Evolutionary conservation across 92 coral and sea anemone genomes (phyloP), one percentile per base, ranked within the genome.

Genomic region (Muricea muricata): DNA sequence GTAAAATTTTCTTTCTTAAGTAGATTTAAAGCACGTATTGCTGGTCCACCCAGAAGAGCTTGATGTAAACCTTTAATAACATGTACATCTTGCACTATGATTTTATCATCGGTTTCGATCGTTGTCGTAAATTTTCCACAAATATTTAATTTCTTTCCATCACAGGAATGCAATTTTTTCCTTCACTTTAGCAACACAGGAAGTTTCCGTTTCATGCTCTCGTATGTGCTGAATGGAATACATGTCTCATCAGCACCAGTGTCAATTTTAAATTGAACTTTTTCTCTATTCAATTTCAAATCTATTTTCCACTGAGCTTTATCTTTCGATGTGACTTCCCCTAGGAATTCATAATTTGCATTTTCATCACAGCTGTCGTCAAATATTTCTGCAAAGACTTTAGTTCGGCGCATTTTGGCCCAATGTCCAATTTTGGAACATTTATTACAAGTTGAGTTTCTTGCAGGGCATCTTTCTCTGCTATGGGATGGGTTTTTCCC

Each of bases 351-450:
- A 48, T 12, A 3, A 48, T 48, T 48, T 48, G 4, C 56, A 48
- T 48, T 20, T 7, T 32, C 46, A 60, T 70, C 41, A 45, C 63
- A 46, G 72, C 11, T 31, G 0, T 77, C 20, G 32, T 78, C 67
- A 37, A 35, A 28, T 6, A 78, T 13, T 31, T 58, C 73, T 25
- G 58, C 18, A 17, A 78, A 71, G 4, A 58, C 34, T 33, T 79
- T 79, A 40, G 80, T 40, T 66, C 78, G 31, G 24, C 85, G 66
- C 9, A 81, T 63, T 61, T 81, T 81, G 11, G 85, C 77, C 57
- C 67, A 40, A 35, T 81, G 85, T 6, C 85, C 85, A 33, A 81
- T 12, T 81, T 81, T 81, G 23, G 76, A 73, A 81, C 85, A 81
- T 10, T 66, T 31, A 39, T 81, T 65, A 46, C 34, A 81, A 21